These are phyloP conservation scores for Carcina quercana DNA, from an alignment of 2,888 invertebrate genomes.

Conservation along the genomic window DNA sequence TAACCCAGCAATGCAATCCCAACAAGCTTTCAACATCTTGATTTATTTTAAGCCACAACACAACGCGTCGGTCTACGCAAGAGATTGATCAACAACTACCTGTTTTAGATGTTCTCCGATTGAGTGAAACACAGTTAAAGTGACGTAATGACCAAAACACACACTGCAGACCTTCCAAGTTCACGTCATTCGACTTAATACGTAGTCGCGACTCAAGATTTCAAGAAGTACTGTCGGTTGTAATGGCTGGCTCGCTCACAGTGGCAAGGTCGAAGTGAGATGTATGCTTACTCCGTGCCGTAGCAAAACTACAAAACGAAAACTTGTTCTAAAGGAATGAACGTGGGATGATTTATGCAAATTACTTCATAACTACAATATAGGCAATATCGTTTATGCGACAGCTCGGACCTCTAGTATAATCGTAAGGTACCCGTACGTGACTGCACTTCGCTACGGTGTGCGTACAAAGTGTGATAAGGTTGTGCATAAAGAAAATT, in stretches of 20 bases:
- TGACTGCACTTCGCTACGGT: too few species aligned
- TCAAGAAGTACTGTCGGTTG: slow-evolving; percentile 27
- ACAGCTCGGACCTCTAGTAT: too few species aligned
- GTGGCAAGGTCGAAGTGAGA: slow-evolving; percentile 2
- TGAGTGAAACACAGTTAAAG: slow-evolving; percentile 29
- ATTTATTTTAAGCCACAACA: slow-evolving; percentile 12
- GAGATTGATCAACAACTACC: slow-evolving; percentile 17
- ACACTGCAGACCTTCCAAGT: slow-evolving; percentile 47
- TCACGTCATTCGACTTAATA: slow-evolving; percentile 25
- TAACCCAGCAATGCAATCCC: slow-evolving; percentile 60
- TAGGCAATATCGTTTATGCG: too few species aligned
- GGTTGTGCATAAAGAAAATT: too few species aligned
- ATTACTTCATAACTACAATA: too few species aligned
- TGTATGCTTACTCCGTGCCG: too few species aligned
- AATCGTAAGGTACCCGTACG: too few species aligned
- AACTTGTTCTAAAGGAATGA: slow-evolving; percentile 2
- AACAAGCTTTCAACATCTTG: slow-evolving; percentile 62
- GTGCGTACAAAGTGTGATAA: too few species aligned
- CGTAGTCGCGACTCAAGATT: slow-evolving; percentile 35
- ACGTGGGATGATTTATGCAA: too few species aligned
- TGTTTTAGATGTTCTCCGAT: too few species aligned
- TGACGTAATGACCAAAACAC: slow-evolving; percentile 67
- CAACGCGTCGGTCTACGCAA: slow-evolving; percentile 25
- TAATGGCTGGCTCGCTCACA: slow-evolving; percentile 4
- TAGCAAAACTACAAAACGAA: neutral